These are phyloP conservation scores for Acromyrmex charruanus DNA, from an alignment of 1,140 invertebrate genomes.

Conservation along the genomic window DNA sequence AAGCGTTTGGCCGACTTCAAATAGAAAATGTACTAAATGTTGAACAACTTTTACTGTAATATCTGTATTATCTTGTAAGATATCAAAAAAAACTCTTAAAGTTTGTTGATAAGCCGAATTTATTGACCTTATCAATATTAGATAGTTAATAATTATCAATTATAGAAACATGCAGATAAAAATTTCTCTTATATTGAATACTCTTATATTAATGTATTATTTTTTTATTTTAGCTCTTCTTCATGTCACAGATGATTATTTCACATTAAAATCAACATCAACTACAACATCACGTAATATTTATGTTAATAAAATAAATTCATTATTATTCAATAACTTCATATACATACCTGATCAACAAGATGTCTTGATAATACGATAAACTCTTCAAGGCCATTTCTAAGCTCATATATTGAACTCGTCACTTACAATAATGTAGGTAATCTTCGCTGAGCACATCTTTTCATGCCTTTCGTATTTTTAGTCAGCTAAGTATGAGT, in stretches of 20 bases:
- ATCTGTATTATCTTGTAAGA: no score
- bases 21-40: neutral
- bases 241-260: neutral
- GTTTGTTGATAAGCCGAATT: no score
- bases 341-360: constrained; percentile 20
- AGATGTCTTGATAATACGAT: neutral
- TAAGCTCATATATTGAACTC: constrained; percentile 29
- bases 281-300: neutral
- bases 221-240: neutral
- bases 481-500: neutral
- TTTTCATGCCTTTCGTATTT: neutral
- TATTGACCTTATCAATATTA: neutral
- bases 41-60: neutral
- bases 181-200: neutral
- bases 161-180: neutral
- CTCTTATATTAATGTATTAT: neutral
- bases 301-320: neutral
- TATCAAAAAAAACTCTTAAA: no score
- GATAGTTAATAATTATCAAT: neutral
- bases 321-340: neutral
- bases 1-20: no score
- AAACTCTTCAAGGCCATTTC: constrained; percentile 42
- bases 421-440: neutral
- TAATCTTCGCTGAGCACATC: neutral
- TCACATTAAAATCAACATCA: neutral